These are phyloP conservation scores for Molanna angustata DNA, from an alignment of 2,888 invertebrate species.

Conservation along the genomic window DNA sequence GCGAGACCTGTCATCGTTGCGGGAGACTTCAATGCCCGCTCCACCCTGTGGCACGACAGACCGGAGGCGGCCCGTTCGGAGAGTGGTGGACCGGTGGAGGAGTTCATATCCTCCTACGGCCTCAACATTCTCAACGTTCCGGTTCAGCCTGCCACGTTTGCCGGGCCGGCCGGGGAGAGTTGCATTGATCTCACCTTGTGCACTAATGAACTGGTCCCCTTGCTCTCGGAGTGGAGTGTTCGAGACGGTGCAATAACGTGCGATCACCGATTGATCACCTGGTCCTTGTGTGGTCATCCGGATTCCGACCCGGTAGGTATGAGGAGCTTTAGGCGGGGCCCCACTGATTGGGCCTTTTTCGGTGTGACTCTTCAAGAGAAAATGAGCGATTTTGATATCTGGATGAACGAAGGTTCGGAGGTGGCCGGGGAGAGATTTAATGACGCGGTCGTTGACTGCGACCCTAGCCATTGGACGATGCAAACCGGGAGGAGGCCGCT, in stretches of 20 bases:
- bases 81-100: conserved; percentile 2
- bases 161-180: conserved; percentile 6
- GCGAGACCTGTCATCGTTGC: background rate
- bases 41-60: conserved; percentile 1
- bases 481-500: background rate
- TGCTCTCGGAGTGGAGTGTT: conserved; percentile 3
- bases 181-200: conserved; percentile 7
- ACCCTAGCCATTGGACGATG: background rate
- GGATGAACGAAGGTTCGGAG: background rate
- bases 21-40: background rate
- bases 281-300: background rate
- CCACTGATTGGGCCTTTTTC: conserved; percentile 3
- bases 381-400: background rate
- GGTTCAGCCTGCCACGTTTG: background rate
- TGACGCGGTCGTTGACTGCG: conserved; percentile 5
- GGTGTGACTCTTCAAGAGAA: background rate
- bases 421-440: conserved; percentile 1
- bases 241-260: conserved; percentile 1
- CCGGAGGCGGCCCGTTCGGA: background rate
- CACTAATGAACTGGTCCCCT: background rate
- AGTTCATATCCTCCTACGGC: background rate
- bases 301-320: background rate
- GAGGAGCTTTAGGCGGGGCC: conserved; percentile 3
- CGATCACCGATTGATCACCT: conserved; percentile 7
- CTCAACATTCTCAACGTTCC: background rate